Evolutionary conservation across 2,113 vertebrate species (phyloP).

Genomic region (Marcusenius ussheri): DNA sequence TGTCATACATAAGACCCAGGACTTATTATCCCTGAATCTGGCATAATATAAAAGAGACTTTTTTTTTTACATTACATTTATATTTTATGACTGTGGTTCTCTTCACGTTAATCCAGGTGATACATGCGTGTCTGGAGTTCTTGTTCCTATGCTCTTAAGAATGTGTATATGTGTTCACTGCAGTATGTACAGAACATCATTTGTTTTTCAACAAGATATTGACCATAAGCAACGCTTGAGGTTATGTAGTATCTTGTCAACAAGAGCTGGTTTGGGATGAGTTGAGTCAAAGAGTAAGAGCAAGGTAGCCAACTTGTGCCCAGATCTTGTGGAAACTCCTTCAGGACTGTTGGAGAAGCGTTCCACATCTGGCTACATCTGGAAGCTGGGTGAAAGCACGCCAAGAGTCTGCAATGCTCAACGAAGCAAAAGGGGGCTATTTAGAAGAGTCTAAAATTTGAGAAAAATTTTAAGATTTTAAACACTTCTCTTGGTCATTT

Average conservation of each 20-base stretch:
- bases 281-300: neutral
- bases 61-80: neutral
- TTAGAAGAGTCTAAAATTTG: neutral
- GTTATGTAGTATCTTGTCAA: neutral
- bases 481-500: neutral
- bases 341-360: neutral
- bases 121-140: neutral
- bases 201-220: neutral
- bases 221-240: neutral
- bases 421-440: neutral
- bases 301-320: neutral
- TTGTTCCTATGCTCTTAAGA: too few relatives aligned
- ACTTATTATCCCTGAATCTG: neutral
- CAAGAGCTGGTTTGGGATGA: neutral
- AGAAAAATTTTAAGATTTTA: neutral
- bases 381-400: neutral
- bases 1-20: neutral
- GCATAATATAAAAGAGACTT: neutral
- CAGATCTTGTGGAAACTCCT: neutral
- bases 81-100: neutral
- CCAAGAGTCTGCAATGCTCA: neutral
- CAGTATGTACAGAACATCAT: neutral
- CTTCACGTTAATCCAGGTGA: neutral
- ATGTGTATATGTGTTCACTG: neutral
- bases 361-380: neutral